Evolutionary conservation across 2,113 vertebrate genomes (phyloP).

Genomic region (Pollimyrus isidori): DNA sequence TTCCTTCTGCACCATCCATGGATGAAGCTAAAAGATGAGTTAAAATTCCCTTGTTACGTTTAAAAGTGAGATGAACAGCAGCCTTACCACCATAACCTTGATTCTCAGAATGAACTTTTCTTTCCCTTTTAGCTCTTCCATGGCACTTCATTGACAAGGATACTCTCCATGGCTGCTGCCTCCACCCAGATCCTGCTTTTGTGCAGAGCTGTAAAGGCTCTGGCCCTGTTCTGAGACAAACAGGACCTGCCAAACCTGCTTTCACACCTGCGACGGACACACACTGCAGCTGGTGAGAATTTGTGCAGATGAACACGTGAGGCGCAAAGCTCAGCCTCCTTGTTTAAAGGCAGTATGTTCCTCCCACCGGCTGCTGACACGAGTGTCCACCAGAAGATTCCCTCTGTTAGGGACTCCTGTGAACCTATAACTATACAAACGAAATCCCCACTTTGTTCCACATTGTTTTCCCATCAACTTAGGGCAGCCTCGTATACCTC

Average conservation of each 20-base stretch:
- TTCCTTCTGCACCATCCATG: not conserved
- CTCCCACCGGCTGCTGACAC: not conserved
- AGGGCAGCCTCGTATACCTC: not conserved
- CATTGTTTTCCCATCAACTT: not conserved
- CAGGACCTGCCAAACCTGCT: constrained; percentile 58
- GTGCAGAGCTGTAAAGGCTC: constrained; percentile 10
- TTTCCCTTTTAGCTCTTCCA: not conserved
- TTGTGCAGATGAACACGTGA: not conserved
- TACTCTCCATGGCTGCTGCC: not conserved
- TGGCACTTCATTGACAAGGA: not conserved
- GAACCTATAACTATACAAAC: not conserved
- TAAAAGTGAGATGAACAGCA: not conserved
- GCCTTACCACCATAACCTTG: constrained; percentile 25
- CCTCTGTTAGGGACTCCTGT: not conserved
- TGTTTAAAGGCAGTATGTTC: not conserved
- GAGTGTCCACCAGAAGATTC: not conserved
- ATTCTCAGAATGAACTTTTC: constrained; percentile 35
- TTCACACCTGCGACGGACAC: constrained; percentile 24
- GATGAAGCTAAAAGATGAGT: not conserved
- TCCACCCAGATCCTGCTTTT: not conserved
- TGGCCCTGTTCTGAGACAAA: constrained; percentile 21
- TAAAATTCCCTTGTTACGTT: not conserved
- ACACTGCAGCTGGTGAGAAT: not conserved
- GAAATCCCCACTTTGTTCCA: not conserved
- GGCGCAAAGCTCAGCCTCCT: not conserved